Conservation (phyloP, 2,888 invertebrate species). For the Heliconius ethilla region DNA sequence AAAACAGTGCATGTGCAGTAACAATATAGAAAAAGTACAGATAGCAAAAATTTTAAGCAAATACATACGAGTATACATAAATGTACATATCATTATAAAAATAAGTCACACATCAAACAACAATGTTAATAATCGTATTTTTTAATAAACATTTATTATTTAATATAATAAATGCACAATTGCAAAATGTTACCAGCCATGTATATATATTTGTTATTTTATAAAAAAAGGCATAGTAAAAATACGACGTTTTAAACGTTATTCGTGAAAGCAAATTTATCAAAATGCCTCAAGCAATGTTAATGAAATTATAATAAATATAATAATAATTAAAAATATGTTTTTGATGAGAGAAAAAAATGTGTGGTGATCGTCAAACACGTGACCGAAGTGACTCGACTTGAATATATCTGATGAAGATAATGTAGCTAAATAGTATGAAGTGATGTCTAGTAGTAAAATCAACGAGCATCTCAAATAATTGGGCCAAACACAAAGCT, state of each 20-base stretch:
- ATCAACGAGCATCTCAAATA: slow-evolving; percentile 69
- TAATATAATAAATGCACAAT: not conserved
- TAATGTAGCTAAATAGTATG: slow-evolving; percentile 20
- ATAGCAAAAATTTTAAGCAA: slow-evolving; percentile 34
- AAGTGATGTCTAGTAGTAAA: slow-evolving; percentile 50
- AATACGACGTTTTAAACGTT: not conserved
- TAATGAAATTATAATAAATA: slow-evolving; percentile 22
- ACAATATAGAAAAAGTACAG: slow-evolving; percentile 45
- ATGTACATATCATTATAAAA: not conserved
- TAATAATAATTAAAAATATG: slow-evolving; percentile 12
- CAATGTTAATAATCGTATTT: not conserved
- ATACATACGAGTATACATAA: not conserved
- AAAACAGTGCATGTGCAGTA: slow-evolving; percentile 54
- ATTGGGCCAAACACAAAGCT: slow-evolving; percentile 72
- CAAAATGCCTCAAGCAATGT: slow-evolving; percentile 32
- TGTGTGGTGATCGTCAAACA: slow-evolving; percentile 31
- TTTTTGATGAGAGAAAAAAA: slow-evolving; percentile 6
- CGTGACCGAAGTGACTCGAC: slow-evolving; percentile 5
- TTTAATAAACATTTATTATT: not conserved
- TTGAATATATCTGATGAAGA: not conserved
- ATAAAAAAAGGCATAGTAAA: not conserved
- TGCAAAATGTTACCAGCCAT: not conserved
- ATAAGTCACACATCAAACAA: slow-evolving; percentile 13
- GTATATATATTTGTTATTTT: not conserved
- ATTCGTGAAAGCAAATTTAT: slow-evolving; percentile 4